These are phyloP conservation scores for Nomada ferruginata DNA, from an alignment of 2,888 invertebrate species.

Conservation along the genomic window DNA sequence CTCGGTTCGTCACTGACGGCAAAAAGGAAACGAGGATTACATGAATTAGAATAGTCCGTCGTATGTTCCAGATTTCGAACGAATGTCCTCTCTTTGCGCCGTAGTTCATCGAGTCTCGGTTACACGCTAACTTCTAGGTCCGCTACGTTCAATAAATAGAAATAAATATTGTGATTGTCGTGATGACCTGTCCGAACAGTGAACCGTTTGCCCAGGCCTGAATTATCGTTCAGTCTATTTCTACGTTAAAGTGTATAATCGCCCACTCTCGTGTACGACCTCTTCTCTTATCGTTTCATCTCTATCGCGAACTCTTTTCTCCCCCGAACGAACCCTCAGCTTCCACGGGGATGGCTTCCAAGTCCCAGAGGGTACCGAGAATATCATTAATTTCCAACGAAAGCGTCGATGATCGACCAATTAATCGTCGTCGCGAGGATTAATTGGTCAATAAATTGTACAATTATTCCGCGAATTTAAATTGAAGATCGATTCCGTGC, in stretches of 20 bases:
- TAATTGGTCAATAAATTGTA: background rate
- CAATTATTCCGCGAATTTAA: background rate
- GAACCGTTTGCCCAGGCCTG: slow-evolving; percentile 63
- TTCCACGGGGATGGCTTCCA: background rate
- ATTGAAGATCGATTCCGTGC: background rate
- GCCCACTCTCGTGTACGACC: background rate
- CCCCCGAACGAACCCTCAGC: background rate
- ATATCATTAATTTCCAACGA: background rate
- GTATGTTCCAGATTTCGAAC: background rate
- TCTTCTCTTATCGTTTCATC: slow-evolving; percentile 6
- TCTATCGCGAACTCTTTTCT: background rate
- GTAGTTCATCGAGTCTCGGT: slow-evolving; percentile 19
- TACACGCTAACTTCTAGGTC: slow-evolving; percentile 45
- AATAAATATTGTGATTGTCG: slow-evolving; percentile 64
- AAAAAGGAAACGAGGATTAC: background rate
- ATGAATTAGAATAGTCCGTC: background rate
- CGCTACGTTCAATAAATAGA: slow-evolving; percentile 61
- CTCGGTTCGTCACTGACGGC: background rate
- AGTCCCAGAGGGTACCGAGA: background rate
- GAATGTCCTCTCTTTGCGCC: background rate
- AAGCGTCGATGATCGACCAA: background rate
- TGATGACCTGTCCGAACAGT: slow-evolving; percentile 54
- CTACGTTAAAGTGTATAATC: slow-evolving; percentile 66
- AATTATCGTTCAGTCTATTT: slow-evolving; percentile 77
- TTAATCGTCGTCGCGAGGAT: background rate